Conservation (phyloP, 2,797 vertebrate genomes). For the Apogon hyalosoma region DNA sequence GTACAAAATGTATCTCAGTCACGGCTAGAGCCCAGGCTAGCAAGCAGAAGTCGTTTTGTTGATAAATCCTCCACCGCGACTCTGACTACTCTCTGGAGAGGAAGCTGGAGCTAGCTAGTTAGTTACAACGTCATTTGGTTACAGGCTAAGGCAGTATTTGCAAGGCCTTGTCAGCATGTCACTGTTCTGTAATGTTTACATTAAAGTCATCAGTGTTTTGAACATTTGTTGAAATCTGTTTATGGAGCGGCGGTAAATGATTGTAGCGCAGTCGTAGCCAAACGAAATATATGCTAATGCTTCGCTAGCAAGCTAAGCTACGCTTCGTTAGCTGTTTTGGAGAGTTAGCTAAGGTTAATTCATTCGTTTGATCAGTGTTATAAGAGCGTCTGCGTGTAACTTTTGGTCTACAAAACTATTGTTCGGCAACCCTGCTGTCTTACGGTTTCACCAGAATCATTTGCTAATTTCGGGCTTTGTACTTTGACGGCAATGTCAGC, state of each 20-base stretch:
- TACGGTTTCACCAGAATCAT: background rate
- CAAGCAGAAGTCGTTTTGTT: conserved; percentile 66
- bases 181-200: too few relatives aligned
- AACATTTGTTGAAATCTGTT: background rate
- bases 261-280: conserved; percentile 1
- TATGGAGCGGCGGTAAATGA: background rate
- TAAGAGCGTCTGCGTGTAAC: background rate
- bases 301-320: conserved; percentile 62
- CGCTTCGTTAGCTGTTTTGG: conserved; percentile 54
- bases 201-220: background rate
- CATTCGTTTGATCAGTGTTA: conserved; percentile 44
- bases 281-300: conserved; percentile 50
- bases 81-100: conserved; percentile 61
- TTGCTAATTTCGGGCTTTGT: background rate
- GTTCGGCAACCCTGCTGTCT: background rate
- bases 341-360: conserved; percentile 54
- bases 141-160: background rate
- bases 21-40: conserved; percentile 52
- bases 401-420: background rate
- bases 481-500: conserved; percentile 30
- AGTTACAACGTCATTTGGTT: conserved; percentile 36
- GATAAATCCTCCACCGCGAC: conserved; percentile 52
- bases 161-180: background rate
- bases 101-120: conserved; percentile 35
- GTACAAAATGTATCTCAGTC: conserved; percentile 7